Percentiles rank a stretch among this genome's conserved stretches.
Evolutionary conservation across 2,888 invertebrate genomes (phyloP).

Genomic region (Stenchaetothrips biformis): DNA sequence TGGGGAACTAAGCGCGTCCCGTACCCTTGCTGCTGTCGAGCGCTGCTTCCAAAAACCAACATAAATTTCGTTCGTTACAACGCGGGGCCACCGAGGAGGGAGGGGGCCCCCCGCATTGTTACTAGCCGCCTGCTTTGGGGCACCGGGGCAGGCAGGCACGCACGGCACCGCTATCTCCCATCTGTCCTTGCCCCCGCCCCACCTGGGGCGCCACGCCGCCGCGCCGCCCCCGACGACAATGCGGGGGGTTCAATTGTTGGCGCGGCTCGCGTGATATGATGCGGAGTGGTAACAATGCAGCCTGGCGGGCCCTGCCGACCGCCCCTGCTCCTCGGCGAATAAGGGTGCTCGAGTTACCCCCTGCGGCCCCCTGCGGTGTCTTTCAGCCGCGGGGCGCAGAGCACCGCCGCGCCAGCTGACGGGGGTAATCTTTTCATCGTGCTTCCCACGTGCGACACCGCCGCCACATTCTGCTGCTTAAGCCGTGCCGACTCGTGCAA

Average conservation of each 20-base stretch:
- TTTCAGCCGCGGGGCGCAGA: background rate
- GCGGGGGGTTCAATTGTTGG: background rate
- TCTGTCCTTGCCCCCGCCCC: background rate
- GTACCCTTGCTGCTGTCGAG: too few relatives aligned
- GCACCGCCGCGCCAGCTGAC: background rate
- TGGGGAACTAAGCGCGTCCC: too few relatives aligned
- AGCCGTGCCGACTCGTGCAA: background rate
- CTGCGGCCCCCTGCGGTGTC: background rate
- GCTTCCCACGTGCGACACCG: background rate
- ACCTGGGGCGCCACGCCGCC: background rate
- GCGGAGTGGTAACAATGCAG: slow-evolving; percentile 4
- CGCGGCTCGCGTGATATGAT: background rate
- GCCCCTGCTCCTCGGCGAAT: background rate
- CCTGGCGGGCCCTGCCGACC: background rate
- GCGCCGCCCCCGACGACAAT: background rate
- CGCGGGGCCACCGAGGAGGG: too few relatives aligned
- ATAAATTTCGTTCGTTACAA: too few relatives aligned
- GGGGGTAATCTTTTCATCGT: slow-evolving; percentile 24
- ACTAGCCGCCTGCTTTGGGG: too few relatives aligned
- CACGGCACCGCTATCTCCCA: background rate
- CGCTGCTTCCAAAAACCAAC: too few relatives aligned
- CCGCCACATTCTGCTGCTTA: background rate
- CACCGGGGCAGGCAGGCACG: too few relatives aligned
- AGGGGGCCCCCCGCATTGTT: too few relatives aligned
- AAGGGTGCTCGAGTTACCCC: background rate